These are phyloP conservation scores for Gymnocephalus cernua DNA, from an alignment of 2,113 vertebrate genomes.

Conservation along the genomic window DNA sequence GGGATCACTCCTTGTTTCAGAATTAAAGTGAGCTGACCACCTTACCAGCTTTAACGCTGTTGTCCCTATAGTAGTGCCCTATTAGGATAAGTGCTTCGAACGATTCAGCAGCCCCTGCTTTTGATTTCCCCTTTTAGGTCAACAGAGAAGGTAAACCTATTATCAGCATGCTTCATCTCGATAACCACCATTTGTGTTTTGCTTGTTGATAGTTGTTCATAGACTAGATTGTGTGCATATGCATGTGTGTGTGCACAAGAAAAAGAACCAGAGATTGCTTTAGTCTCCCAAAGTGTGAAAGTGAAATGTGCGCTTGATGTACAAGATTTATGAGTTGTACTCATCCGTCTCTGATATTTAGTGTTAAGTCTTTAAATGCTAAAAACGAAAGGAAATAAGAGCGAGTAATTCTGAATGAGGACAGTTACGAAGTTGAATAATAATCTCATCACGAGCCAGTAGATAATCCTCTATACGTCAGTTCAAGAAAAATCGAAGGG, in stretches of 20 bases:
- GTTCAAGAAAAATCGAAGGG: conserved; percentile 68
- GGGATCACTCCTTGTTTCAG: conserved; percentile 28
- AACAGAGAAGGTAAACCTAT: conserved; percentile 72
- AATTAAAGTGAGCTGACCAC: conserved; percentile 58
- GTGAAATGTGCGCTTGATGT: conserved; percentile 58
- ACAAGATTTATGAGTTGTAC: conserved; percentile 44
- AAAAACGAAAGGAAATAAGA: conserved; percentile 66
- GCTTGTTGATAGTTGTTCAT: conserved; percentile 49
- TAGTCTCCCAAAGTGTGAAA: conserved; percentile 54
- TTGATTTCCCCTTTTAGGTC: conserved; percentile 78
- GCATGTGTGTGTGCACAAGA: not conserved
- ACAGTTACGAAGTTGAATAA: conserved; percentile 72
- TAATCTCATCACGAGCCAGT: conserved; percentile 78
- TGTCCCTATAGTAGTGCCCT: conserved; percentile 71
- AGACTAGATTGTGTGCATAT: not conserved
- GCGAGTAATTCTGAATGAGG: conserved; percentile 72
- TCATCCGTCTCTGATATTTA: conserved; percentile 72
- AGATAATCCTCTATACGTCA: conserved; percentile 77
- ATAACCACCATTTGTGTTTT: conserved; percentile 68
- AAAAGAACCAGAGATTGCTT: conserved; percentile 3
- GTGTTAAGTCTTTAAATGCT: conserved; percentile 74
- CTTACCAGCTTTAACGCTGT: conserved; percentile 61
- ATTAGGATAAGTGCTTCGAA: conserved; percentile 83
- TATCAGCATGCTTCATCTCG: conserved; percentile 74
- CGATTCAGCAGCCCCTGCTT: conserved; percentile 73